These are phyloP conservation scores for Pseudomyrmex flavicornis DNA, from an alignment of 1,140 invertebrate species.

Conservation along the genomic window DNA sequence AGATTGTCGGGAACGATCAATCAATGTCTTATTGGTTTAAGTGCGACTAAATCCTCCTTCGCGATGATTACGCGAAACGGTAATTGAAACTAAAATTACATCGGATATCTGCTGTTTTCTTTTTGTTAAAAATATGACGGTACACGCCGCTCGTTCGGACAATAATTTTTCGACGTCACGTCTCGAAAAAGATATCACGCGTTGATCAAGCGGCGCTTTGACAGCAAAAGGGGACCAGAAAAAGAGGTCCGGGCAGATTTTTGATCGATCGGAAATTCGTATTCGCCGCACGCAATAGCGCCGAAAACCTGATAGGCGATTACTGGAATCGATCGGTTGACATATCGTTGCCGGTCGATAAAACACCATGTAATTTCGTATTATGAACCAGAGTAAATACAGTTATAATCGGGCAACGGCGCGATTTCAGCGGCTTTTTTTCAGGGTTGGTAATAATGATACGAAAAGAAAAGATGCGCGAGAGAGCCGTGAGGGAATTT, in stretches of 20 bases:
- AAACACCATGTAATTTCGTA: conserved; percentile 65
- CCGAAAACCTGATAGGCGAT: conserved; percentile 20
- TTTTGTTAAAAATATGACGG: conserved; percentile 1
- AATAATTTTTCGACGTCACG: conserved; percentile 14
- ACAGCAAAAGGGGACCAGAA: background rate
- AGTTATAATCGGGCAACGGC: conserved; percentile 62
- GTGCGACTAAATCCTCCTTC: background rate
- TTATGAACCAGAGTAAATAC: conserved; percentile 55
- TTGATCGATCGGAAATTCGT: background rate
- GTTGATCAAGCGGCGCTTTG: background rate
- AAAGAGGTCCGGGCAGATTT: background rate
- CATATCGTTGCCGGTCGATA: conserved; percentile 59
- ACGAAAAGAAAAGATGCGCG: conserved; percentile 46
- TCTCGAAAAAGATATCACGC: background rate
- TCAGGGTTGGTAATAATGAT: conserved; percentile 60
- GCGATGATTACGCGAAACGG: background rate
- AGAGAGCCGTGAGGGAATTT: conserved; percentile 62
- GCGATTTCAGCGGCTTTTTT: conserved; percentile 26
- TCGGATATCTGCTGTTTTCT: background rate
- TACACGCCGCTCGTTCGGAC: background rate
- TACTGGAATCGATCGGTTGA: conserved; percentile 59
- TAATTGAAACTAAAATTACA: background rate
- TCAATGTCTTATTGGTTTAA: conserved; percentile 35
- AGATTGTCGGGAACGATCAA: conserved; percentile 25
- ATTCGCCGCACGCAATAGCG: background rate